These are phyloP conservation scores for Nomada fucata DNA, from an alignment of 2,888 invertebrate genomes.

Conservation along the genomic window DNA sequence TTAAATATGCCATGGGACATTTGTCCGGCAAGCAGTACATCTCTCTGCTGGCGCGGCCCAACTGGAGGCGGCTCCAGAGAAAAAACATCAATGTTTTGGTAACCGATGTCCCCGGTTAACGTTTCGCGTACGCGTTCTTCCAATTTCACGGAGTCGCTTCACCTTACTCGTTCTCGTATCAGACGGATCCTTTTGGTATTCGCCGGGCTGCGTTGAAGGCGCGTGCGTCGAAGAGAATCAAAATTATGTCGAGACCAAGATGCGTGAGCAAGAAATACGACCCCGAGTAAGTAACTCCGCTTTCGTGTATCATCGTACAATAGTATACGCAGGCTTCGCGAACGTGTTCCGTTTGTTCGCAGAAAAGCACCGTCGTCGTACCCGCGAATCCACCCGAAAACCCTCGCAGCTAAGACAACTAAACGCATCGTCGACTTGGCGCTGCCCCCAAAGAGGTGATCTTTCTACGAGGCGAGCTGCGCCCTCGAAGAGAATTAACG, in stretches of 20 bases:
- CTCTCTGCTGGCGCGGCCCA: conserved; percentile 73
- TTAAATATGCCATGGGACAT: conserved; percentile 78
- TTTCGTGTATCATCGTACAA: neutral
- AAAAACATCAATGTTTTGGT: conserved; percentile 53
- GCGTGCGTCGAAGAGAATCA: conserved; percentile 74
- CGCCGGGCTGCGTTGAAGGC: conserved; percentile 71
- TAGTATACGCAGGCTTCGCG: too few relatives aligned
- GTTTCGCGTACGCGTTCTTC: neutral
- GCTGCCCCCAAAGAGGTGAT: conserved; percentile 72
- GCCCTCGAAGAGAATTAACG: conserved; percentile 22
- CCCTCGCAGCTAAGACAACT: conserved; percentile 61
- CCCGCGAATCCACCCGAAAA: conserved; percentile 68
- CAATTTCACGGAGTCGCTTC: neutral
- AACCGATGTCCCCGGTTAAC: neutral
- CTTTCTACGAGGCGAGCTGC: neutral
- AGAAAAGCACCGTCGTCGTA: conserved; percentile 64
- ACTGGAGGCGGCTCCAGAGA: conserved; percentile 71
- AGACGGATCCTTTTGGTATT: conserved; percentile 69
- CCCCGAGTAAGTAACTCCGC: conserved; percentile 67
- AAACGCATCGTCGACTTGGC: conserved; percentile 75
- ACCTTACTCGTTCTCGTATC: conserved; percentile 8
- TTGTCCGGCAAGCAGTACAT: conserved; percentile 73
- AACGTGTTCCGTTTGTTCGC: conserved; percentile 4
- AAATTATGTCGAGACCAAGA: conserved; percentile 76
- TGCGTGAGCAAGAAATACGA: conserved; percentile 72